These are phyloP conservation scores for Drosophila oshimai DNA, from an alignment of 1,140 invertebrate species.

Conservation along the genomic window DNA sequence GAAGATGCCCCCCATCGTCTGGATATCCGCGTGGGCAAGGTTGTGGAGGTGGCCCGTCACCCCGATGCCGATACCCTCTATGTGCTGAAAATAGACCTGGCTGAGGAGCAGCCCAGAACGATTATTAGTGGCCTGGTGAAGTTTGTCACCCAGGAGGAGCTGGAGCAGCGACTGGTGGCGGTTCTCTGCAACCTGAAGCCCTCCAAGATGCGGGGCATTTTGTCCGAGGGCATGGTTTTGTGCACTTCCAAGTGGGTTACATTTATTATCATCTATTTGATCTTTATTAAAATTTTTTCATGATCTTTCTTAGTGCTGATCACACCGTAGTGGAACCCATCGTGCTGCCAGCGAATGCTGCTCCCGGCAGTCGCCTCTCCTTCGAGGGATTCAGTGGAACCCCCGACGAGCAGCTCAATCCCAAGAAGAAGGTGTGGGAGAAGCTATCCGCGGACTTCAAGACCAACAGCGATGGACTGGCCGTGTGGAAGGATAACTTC, in stretches of 20 bases:
- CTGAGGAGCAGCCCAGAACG: slow-evolving; percentile 87
- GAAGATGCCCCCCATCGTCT: slow-evolving; percentile 89
- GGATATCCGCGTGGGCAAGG: slow-evolving; percentile 96
- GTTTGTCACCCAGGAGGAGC: slow-evolving; percentile 93
- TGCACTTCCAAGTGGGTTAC: slow-evolving; percentile 91
- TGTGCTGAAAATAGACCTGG: slow-evolving; percentile 95
- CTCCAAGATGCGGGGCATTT: slow-evolving; percentile 95
- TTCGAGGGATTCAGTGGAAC: slow-evolving; percentile 91
- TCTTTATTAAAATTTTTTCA: not conserved
- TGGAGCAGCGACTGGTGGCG: slow-evolving; percentile 93
- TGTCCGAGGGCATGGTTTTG: slow-evolving; percentile 95
- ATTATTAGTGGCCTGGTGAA: slow-evolving; percentile 96
- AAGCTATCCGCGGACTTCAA: slow-evolving; percentile 92
- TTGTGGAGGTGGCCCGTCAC: slow-evolving; percentile 94
- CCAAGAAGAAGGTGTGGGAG: slow-evolving; percentile 99
- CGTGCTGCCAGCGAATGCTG: slow-evolving; percentile 87
- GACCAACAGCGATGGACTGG: slow-evolving; percentile 89
- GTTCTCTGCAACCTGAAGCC: slow-evolving; percentile 97
- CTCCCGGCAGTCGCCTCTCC: slow-evolving; percentile 91
- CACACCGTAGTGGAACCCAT: slow-evolving; percentile 93
- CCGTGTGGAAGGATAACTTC: slow-evolving; percentile 92
- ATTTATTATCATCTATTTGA: accelerated
- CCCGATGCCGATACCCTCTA: slow-evolving; percentile 98
- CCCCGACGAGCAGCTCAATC: slow-evolving; percentile 94
- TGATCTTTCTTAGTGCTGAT: slow-evolving; percentile 85